Conservation (phyloP, 2,888 invertebrate genomes). For the Quadroppia sp. region DNA sequence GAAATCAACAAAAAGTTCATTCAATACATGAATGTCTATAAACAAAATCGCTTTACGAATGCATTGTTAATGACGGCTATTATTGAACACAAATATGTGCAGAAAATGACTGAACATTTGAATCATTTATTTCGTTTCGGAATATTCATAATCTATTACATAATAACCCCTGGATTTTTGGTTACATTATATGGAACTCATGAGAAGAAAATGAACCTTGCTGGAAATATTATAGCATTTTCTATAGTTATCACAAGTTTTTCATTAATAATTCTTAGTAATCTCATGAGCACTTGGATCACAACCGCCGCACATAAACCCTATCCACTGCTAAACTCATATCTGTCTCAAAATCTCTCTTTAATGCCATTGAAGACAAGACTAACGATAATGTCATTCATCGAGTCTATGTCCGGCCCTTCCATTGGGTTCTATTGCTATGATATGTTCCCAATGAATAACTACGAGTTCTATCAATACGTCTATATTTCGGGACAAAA, state of each 20-base stretch:
- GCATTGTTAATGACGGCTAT: not conserved
- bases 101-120: not conserved
- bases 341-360: not conserved
- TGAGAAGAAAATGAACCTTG: not conserved
- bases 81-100: not conserved
- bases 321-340: not conserved
- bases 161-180: not conserved
- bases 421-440: not conserved
- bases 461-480: slow-evolving; percentile 9
- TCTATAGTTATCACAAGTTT: not conserved
- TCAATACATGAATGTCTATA: not conserved
- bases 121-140: not conserved
- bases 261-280: not conserved
- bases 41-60: not conserved
- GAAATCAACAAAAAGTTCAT: not conserved
- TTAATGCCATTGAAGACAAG: not conserved
- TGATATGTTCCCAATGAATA: slow-evolving; percentile 10
- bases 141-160: not conserved
- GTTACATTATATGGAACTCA: not conserved
- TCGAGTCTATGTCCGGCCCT: not conserved
- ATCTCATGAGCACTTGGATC: not conserved
- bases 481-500: not conserved
- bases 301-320: not conserved
- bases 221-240: not conserved
- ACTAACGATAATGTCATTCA: not conserved